Base-by-base conservation (phyloP, 2,888 invertebrate genomes). In the Flabesymbios commensalis region DNA sequence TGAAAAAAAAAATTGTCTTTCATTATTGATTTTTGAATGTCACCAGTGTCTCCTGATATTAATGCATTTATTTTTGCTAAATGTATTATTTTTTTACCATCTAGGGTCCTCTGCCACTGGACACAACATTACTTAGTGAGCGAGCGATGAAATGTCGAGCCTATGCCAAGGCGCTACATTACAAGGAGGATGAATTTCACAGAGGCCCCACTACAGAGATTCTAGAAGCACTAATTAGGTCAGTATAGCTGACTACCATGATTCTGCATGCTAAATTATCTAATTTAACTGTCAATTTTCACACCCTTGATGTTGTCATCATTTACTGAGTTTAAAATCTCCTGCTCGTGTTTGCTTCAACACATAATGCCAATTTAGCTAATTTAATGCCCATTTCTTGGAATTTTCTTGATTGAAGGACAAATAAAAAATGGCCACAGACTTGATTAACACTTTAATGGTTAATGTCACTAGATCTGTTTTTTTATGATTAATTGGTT, bases 171-270 rank as follows among this genome's bases (percentile, higher is more conserved):
- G 92, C 92, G 0, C 80, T 92, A 26, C 90, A 92, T 75, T 93
- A 92, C 79, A 91, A 90, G 85, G 97, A 98, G 83, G 94, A 94
- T 78, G 96, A 97, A 80, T 98, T 96, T 78, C 89, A 92, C 72
- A 63, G 73, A 52, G 65, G 59, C 22, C 75, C 76, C 1, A 92
- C 89, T 64, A 89, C 93, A 10, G 90, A 91, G 75, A 93, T 96
- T 0, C 90, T 97, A 10, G 97, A 97, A 79, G 90, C 94, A 0
- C 85, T 98, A 1, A 97, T 98, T 66, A 83, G 82, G 83, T 83
- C 61, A 19, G 57, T n/a, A n/a, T n/a, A n/a, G n/a, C n/a, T n/a
- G n/a, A n/a, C n/a, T n/a, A n/a, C n/a, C n/a, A n/a, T 17, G 42
- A 26, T 5, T 5, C 53, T 19, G 45, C 19, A n/a, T 3, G n/a